A percentile compares a stretch with the other conserved stretches of the same genome.
phyloP scores from a whole-genome alignment of 2,888 invertebrate species.

The Sesia bembeciformis region DNA sequence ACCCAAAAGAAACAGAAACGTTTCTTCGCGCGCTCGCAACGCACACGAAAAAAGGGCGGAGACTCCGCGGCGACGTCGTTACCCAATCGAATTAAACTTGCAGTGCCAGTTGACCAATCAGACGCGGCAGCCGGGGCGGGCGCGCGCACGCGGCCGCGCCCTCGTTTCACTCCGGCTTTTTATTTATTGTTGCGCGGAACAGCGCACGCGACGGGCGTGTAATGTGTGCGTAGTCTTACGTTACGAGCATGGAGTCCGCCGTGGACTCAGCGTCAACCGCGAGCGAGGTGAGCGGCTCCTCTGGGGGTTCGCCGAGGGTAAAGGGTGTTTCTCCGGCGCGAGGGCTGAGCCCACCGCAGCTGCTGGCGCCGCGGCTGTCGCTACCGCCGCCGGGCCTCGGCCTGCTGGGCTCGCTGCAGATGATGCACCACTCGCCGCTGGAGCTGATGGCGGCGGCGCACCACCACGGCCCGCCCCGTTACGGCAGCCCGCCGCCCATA shows the following conservation, averaged over 20 bases:
- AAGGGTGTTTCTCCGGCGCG: constrained; percentile 65
- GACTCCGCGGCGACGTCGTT: constrained; percentile 46
- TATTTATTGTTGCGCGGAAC: constrained; percentile 83
- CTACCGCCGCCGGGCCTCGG: constrained; percentile 89
- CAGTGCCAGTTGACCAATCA: constrained; percentile 57
- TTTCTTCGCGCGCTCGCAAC: constrained; percentile 69
- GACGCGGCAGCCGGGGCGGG: constrained; percentile 49
- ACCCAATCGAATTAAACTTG: constrained; percentile 44
- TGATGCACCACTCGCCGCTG: constrained; percentile 88
- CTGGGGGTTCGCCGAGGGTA: constrained; percentile 69
- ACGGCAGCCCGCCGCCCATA: constrained; percentile 93
- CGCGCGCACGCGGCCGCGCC: constrained; percentile 72
- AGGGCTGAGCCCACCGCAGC: constrained; percentile 68
- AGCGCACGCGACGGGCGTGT: constrained; percentile 79
- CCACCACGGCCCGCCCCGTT: constrained; percentile 88
- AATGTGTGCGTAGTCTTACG: constrained; percentile 59
- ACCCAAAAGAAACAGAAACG: constrained; percentile 76
- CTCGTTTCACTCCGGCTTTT: constrained; percentile 74
- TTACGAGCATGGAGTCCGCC: constrained; percentile 70
- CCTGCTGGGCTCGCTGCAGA: constrained; percentile 85
- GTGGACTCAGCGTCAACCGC: constrained; percentile 75
- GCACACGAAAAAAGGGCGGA: constrained; percentile 71
- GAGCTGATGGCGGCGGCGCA: constrained; percentile 89
- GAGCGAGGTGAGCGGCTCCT: constrained; percentile 69
- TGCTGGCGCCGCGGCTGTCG: constrained; percentile 86